These are phyloP conservation scores for Cardiocondyla obscurior DNA, from an alignment of 1,140 invertebrate species.

Conservation along the genomic window DNA sequence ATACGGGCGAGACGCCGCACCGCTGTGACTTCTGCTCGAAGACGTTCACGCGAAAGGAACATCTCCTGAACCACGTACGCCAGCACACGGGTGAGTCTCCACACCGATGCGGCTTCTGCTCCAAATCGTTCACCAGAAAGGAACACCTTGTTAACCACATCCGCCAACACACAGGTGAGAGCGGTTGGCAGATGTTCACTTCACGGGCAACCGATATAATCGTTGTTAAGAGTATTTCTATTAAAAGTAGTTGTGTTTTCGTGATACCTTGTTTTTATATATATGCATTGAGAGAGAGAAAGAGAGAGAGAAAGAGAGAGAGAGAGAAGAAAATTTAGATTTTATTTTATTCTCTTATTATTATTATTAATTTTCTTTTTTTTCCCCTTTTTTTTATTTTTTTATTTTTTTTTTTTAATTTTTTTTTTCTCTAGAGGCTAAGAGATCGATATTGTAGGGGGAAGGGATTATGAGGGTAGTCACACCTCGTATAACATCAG, in stretches of 20 bases:
- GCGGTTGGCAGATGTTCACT: conserved; percentile 81
- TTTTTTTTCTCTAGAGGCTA: conserved; percentile 39
- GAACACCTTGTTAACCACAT: conserved; percentile 92
- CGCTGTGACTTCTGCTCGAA: conserved; percentile 93
- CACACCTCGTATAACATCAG: conserved; percentile 27
- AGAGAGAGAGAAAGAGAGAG: neutral
- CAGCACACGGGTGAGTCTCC: conserved; percentile 93
- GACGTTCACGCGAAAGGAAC: conserved; percentile 92
- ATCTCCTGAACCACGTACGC: conserved; percentile 92
- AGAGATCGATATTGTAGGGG: conserved; percentile 38
- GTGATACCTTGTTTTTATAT: conserved; percentile 37
- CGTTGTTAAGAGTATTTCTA: conserved; percentile 60
- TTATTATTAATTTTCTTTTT: neutral
- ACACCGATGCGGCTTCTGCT: conserved; percentile 91
- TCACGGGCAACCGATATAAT: conserved; percentile 75
- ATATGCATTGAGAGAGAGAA: neutral
- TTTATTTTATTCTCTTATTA: neutral
- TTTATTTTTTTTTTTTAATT: neutral
- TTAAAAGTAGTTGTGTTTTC: conserved; percentile 60
- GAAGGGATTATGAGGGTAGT: conserved; percentile 16
- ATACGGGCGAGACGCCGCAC: conserved; percentile 94
- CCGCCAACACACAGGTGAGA: conserved; percentile 89
- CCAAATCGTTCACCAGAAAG: conserved; percentile 92
- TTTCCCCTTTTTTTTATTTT: neutral
- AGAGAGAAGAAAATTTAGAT: neutral